Percentiles rank a stretch among this genome's conserved stretches.
These are phyloP conservation scores for Drosophila neonasuta DNA, from an alignment of 2,888 invertebrate genomes.

Conservation along the genomic window DNA sequence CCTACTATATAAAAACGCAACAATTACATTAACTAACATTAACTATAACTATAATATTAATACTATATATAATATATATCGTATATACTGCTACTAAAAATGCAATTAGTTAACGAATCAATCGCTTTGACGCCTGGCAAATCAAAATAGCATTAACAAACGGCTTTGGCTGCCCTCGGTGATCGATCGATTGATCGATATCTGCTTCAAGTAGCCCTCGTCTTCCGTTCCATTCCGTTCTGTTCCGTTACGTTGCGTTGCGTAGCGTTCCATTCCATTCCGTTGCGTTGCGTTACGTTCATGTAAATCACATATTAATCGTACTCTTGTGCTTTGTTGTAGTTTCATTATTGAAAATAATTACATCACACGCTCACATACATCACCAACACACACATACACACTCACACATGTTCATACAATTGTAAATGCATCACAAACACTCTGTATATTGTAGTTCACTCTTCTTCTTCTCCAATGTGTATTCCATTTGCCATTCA, in stretches of 20 bases:
- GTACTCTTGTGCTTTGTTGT: slow-evolving; percentile 66
- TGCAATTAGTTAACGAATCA: slow-evolving; percentile 38
- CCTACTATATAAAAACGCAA: slow-evolving; percentile 3
- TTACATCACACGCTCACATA: slow-evolving; percentile 37
- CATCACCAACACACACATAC: slow-evolving; percentile 12
- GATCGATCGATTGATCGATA: slow-evolving; percentile 23
- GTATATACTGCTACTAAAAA: not conserved
- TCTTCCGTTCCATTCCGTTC: slow-evolving; percentile 22
- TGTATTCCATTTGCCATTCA: not conserved
- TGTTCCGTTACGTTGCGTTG: slow-evolving; percentile 3
- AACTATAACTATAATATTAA: slow-evolving; percentile 8
- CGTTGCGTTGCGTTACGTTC: slow-evolving; percentile 9
- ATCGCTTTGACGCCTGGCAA: slow-evolving; percentile 48
- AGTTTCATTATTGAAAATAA: slow-evolving; percentile 80
- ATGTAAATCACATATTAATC: slow-evolving; percentile 51
- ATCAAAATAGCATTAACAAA: slow-evolving; percentile 13
- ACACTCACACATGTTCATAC: slow-evolving; percentile 5
- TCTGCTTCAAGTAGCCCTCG: slow-evolving; percentile 48
- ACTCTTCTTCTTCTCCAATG: not conserved
- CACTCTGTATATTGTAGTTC: not conserved
- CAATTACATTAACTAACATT: slow-evolving; percentile 36
- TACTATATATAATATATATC: slow-evolving; percentile 9
- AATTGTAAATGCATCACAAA: slow-evolving; percentile 2
- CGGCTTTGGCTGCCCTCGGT: slow-evolving; percentile 46
- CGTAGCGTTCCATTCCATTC: slow-evolving; percentile 16